These are phyloP conservation scores for Urocyon cinereoargenteus DNA, from an alignment of 2,797 vertebrate species.

Conservation along the genomic window DNA sequence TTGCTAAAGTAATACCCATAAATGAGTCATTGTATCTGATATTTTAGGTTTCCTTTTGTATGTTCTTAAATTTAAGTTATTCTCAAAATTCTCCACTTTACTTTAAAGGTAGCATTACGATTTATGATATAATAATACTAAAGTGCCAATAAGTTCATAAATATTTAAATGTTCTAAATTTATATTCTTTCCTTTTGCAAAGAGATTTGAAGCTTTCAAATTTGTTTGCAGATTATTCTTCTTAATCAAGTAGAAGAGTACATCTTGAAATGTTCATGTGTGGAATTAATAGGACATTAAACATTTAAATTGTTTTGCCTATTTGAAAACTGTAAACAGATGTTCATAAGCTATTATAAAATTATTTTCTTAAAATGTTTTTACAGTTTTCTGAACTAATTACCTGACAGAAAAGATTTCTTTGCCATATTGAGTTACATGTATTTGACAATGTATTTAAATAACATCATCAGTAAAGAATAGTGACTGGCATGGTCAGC, in stretches of 20 bases:
- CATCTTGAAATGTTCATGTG: neutral
- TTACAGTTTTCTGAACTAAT: slow-evolving; percentile 49
- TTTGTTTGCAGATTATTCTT: slow-evolving; percentile 46
- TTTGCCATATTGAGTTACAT: slow-evolving; percentile 37
- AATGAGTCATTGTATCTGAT: slow-evolving; percentile 68
- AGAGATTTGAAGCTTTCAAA: slow-evolving; percentile 52
- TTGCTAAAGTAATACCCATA: slow-evolving; percentile 57
- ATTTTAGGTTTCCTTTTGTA: neutral
- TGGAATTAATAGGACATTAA: slow-evolving; percentile 50
- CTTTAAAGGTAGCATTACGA: neutral
- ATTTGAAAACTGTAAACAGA: slow-evolving; percentile 53
- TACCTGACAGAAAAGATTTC: neutral
- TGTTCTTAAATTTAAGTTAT: slow-evolving; percentile 12
- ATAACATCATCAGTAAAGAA: slow-evolving; percentile 22
- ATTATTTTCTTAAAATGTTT: slow-evolving; percentile 60
- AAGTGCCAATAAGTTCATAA: slow-evolving; percentile 38
- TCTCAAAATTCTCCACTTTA: slow-evolving; percentile 49
- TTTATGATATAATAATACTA: neutral
- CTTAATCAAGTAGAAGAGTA: slow-evolving; percentile 56
- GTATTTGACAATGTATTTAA: slow-evolving; percentile 15
- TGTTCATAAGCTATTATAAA: slow-evolving; percentile 48
- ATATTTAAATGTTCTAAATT: slow-evolving; percentile 58
- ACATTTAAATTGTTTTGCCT: slow-evolving; percentile 67
- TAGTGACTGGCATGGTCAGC: neutral
- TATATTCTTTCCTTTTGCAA: slow-evolving; percentile 40